phyloP scores from a whole-genome alignment of 2,888 invertebrate species.

The Acleris laterana region DNA sequence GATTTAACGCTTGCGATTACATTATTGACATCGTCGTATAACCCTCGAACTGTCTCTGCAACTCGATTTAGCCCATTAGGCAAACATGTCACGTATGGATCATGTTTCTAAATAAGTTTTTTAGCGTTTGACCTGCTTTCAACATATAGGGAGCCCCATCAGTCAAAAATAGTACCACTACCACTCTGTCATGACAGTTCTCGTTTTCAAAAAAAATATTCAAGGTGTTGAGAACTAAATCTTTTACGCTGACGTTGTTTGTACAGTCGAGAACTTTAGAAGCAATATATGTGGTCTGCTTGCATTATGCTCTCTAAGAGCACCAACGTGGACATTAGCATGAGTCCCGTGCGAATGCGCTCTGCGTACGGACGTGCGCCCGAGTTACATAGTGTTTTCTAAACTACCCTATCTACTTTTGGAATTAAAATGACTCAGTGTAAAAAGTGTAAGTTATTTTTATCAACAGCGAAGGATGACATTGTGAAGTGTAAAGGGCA shows the following conservation, averaged over 20 bases:
- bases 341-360: no score
- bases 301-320: conserved; percentile 16
- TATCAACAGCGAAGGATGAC: no score
- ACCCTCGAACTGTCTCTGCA: conserved; percentile 13
- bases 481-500: no score
- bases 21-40: conserved; percentile 3
- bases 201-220: conserved; percentile 13
- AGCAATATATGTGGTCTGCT: conserved; percentile 18
- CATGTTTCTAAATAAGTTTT: conserved; percentile 9
- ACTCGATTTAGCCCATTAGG: conserved; percentile 1
- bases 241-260: conserved; percentile 2
- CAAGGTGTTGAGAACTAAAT: no score
- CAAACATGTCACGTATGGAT: background rate
- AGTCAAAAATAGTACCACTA: conserved; percentile 15
- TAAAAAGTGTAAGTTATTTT: no score
- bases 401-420: no score
- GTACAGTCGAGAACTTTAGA: conserved; percentile 19
- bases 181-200: conserved; percentile 7
- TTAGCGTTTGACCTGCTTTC: conserved; percentile 9
- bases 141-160: conserved; percentile 16
- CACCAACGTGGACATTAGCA: conserved; percentile 12
- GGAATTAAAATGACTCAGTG: no score
- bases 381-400: no score
- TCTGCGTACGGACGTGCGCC: no score
- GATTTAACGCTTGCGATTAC: background rate